Conservation (phyloP, 2,113 vertebrate species). For the Talpa occidentalis region DNA sequence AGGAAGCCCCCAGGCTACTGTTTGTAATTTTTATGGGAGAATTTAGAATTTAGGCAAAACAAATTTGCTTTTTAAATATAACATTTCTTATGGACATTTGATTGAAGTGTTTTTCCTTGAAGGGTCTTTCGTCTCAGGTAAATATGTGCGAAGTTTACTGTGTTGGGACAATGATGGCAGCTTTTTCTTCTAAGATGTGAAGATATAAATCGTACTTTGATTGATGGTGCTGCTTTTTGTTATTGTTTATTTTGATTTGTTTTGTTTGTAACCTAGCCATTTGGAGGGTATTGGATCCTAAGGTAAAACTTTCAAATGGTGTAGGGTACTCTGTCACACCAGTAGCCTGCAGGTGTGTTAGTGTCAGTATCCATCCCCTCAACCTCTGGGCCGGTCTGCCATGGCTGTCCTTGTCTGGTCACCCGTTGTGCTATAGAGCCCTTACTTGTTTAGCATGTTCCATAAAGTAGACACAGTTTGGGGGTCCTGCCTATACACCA, state of each 20-base stretch:
- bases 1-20: neutral
- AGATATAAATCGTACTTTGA: neutral
- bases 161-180: neutral
- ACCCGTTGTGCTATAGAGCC: neutral
- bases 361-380: neutral
- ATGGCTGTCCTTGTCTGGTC: neutral
- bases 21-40: neutral
- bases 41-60: constrained; percentile 22
- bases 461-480: too few species aligned
- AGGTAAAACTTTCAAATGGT: neutral
- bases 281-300: neutral
- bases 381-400: neutral
- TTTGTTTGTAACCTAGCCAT: neutral
- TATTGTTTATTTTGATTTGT: neutral
- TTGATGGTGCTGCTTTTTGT: neutral
- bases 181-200: neutral
- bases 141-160: neutral
- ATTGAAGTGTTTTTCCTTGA: neutral
- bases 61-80: neutral
- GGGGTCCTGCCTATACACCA: neutral
- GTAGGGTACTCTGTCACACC: neutral
- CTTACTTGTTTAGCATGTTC: neutral
- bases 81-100: neutral
- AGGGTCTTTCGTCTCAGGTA: neutral
- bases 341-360: neutral